A percentile compares a stretch with the other conserved stretches of the same genome.
These are phyloP conservation scores for Tauraco erythrolophus DNA, from an alignment of 2,113 vertebrate species.

Conservation along the genomic window DNA sequence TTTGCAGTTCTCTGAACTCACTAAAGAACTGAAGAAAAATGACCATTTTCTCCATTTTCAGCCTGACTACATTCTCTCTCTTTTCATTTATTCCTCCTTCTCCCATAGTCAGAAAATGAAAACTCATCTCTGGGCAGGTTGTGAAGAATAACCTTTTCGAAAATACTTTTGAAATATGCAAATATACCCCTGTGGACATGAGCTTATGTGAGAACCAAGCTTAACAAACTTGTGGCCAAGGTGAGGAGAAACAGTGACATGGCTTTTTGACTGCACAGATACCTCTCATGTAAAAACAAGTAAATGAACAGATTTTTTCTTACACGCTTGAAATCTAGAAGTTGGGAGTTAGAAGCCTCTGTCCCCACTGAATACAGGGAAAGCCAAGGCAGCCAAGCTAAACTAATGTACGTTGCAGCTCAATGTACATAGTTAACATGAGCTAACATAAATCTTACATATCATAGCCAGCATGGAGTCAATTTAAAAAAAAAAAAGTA, in stretches of 20 bases:
- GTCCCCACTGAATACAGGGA: neutral
- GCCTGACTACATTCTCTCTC: neutral
- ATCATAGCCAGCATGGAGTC: neutral
- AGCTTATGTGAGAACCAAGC: neutral
- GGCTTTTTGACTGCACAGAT: neutral
- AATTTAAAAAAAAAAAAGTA: neutral
- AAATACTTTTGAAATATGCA: neutral
- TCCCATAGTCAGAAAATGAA: neutral
- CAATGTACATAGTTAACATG: neutral
- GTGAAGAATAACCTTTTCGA: neutral
- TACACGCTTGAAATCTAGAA: neutral
- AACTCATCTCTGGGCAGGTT: neutral
- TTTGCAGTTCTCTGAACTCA: neutral
- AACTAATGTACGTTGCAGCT: neutral
- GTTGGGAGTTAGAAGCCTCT: neutral
- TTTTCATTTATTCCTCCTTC: neutral
- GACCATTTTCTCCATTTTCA: neutral
- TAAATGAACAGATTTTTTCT: neutral
- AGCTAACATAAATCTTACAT: neutral
- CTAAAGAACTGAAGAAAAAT: neutral
- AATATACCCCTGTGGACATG: neutral
- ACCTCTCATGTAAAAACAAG: neutral
- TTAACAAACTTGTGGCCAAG: neutral
- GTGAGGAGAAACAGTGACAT: neutral
- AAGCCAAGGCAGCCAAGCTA: neutral